Base-by-base conservation (phyloP, 2,888 invertebrate species). In the Ormyrus thymus region DNA sequence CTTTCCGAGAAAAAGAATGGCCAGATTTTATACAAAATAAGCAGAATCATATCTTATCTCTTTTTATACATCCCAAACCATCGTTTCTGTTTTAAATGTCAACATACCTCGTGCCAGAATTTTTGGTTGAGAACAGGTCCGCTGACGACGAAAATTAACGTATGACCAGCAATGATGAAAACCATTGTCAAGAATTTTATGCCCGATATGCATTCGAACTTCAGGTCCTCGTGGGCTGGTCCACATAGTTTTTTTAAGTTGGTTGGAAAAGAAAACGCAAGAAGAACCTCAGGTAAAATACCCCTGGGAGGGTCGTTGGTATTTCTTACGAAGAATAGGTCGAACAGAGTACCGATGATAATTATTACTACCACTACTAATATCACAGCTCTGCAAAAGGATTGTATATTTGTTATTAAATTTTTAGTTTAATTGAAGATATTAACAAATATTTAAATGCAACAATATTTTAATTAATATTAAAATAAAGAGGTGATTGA, bases 171-270 rank as follows among this genome's bases (percentile, higher is more conserved):
- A 7, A 95, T 89, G 66, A 95, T 94, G 66, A 94, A 91, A 0
- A 92, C 82, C 95, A 95, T 95, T 0, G 94, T 92, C 66, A 94
- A 85, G 11, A 93, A 92, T 85, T 94, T 94, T 56, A 95, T 93
- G 0, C 94, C 94, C 65, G 92, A 92, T 68, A 94, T 90, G 83
- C 94, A 93, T 82, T 94, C 93, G 73, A 95, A 88, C 46, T 94
- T 93, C 9, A 93, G 86, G 83, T 91, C 91, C 66, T 93, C 92
- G 64, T 92, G 91, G 73, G 92, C 91, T 80, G 92, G 92, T 0
- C 92, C 92, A 0, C 92, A 88, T 43, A 94, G 91, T 87, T 94
- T 94, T 84, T 91, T 91, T 62, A 92, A 86, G 82, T 93, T 94
- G 83, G 91, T 91, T 76, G 93, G 91, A 3, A 93, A 78, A 0